A percentile compares a stretch with the other conserved stretches of the same genome.
These are phyloP conservation scores for Columbina picui DNA, from an alignment of 2,113 vertebrate genomes.

Conservation along the genomic window DNA sequence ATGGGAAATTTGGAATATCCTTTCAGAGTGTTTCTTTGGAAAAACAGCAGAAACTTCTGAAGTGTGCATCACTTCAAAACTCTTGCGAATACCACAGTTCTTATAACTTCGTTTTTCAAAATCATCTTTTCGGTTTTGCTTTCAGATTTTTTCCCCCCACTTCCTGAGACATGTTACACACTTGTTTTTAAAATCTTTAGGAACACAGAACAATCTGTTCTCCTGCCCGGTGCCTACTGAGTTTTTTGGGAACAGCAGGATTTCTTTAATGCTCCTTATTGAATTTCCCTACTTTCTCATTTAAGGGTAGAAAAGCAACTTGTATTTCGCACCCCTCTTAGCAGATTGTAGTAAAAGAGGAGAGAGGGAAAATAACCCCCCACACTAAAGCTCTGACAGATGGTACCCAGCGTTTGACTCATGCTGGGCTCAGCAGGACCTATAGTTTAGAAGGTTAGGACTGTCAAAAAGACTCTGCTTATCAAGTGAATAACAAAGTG, in stretches of 20 bases:
- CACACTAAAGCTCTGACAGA: conserved; percentile 92
- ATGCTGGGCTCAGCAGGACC: conserved; percentile 95
- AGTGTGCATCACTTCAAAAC: background rate
- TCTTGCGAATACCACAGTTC: background rate
- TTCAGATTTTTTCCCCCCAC: background rate
- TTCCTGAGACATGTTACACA: background rate
- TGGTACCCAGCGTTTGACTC: conserved; percentile 93
- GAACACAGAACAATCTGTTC: background rate
- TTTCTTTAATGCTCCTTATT: conserved; percentile 51
- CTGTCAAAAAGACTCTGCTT: conserved; percentile 98
- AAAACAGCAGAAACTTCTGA: background rate
- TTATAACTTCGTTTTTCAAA: background rate
- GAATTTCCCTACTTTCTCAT: conserved; percentile 44
- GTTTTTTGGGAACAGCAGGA: conserved; percentile 29
- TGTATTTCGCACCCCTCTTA: conserved; percentile 55
- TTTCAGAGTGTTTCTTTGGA: background rate
- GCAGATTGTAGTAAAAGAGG: conserved; percentile 71
- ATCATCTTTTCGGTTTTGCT: background rate
- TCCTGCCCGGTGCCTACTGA: background rate
- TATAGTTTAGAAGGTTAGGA: conserved; percentile 95
- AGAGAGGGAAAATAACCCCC: background rate
- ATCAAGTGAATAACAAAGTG: conserved; percentile 94
- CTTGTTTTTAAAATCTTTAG: background rate
- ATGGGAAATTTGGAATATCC: background rate
- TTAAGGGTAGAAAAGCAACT: conserved; percentile 55